Evolutionary conservation across 1,140 invertebrate genomes (phyloP).

Genomic region (Cydia strobilella): DNA sequence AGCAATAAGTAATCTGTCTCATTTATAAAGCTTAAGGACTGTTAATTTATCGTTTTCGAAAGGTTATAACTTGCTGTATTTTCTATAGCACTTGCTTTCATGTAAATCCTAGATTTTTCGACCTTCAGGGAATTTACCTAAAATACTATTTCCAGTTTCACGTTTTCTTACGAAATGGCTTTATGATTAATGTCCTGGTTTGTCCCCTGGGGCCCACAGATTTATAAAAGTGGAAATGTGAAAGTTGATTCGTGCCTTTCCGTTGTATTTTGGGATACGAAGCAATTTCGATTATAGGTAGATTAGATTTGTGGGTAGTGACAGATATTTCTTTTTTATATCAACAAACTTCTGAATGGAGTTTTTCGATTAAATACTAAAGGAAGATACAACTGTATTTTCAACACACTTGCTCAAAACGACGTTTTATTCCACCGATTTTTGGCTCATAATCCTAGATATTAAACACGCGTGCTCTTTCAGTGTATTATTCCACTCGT

Average conservation of each 20-base stretch:
- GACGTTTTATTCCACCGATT: too few relatives aligned
- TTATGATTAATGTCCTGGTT: constrained; percentile 29
- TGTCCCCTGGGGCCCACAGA: constrained; percentile 2
- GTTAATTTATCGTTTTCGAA: not conserved
- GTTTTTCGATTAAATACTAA: too few relatives aligned
- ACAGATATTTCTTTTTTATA: too few relatives aligned
- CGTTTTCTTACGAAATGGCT: constrained; percentile 19
- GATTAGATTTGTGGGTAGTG: not conserved
- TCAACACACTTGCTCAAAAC: too few relatives aligned
- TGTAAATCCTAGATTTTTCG: not conserved
- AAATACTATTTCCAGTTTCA: not conserved
- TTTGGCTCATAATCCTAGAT: too few relatives aligned
- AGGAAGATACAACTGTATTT: too few relatives aligned
- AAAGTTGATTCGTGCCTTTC: not conserved
- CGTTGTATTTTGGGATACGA: not conserved
- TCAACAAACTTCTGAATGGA: too few relatives aligned
- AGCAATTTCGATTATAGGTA: not conserved
- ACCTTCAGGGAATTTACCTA: constrained; percentile 6
- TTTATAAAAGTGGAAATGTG: constrained; percentile 23
- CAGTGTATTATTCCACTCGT: too few relatives aligned
- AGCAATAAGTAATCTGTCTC: not conserved
- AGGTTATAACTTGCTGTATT: not conserved
- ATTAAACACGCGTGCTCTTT: too few relatives aligned
- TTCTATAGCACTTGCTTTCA: not conserved
- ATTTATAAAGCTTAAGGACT: not conserved